Conservation (phyloP, 2,888 invertebrate genomes). For the Pyrgus malvae region DNA sequence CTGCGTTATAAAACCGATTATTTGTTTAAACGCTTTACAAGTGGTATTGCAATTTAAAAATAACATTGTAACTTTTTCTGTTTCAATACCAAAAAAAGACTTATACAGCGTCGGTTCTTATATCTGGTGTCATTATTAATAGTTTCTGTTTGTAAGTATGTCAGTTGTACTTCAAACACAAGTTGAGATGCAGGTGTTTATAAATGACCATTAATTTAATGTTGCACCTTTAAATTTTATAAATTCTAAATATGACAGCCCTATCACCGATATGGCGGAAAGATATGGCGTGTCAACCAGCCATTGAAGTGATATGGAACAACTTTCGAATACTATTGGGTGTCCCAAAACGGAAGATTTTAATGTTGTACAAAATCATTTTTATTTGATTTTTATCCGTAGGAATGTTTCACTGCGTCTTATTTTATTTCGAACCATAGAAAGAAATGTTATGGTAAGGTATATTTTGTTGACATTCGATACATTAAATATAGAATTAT, state of each 20-base stretch:
- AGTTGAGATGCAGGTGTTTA: neutral
- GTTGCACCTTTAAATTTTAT: neutral
- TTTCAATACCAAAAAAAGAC: too few species aligned
- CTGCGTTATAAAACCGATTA: too few species aligned
- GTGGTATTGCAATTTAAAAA: neutral
- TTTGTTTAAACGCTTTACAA: neutral
- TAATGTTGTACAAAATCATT: too few species aligned
- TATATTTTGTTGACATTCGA: too few species aligned
- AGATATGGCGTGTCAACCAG: constrained; percentile 2
- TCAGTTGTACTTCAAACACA: neutral
- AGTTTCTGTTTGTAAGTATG: neutral
- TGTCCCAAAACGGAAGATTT: too few species aligned
- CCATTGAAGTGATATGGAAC: constrained; percentile 5
- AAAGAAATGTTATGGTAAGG: too few species aligned
- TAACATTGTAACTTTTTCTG: neutral
- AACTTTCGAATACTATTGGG: constrained; percentile 20
- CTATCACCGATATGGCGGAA: neutral
- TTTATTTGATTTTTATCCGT: too few species aligned
- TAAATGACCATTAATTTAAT: neutral
- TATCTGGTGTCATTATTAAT: neutral
- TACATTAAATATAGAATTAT: too few species aligned
- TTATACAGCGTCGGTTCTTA: neutral
- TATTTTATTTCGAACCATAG: too few species aligned
- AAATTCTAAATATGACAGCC: constrained; percentile 1
- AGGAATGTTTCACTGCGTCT: too few species aligned